These are phyloP conservation scores for Apis mellifera DNA, from an alignment of 1,140 invertebrate species.

Conservation along the genomic window DNA sequence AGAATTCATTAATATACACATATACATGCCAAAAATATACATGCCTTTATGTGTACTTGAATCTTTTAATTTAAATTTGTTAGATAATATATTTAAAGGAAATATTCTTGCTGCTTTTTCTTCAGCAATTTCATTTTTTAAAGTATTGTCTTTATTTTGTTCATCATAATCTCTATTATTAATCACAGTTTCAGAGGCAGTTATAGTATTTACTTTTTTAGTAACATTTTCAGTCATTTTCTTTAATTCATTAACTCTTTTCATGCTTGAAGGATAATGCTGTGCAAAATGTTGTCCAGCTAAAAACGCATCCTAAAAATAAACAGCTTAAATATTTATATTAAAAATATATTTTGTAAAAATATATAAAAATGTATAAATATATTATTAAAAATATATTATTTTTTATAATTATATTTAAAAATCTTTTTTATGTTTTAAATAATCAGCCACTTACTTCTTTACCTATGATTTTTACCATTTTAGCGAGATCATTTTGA, in stretches of 20 bases:
- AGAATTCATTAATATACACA: neutral
- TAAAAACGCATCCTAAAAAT: conserved; percentile 85
- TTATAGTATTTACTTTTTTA: conserved; percentile 35
- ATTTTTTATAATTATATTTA: neutral
- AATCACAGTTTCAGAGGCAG: conserved; percentile 12
- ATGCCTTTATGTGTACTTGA: conserved; percentile 69
- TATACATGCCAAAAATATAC: conserved; percentile 46
- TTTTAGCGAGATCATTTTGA: conserved; percentile 91
- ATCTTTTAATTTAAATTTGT: conserved; percentile 72
- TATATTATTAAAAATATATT: neutral
- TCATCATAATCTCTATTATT: conserved; percentile 33
- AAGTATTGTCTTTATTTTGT: conserved; percentile 35
- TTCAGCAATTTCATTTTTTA: conserved; percentile 62
- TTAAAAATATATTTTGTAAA: neutral
- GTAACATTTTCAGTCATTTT: conserved; percentile 62
- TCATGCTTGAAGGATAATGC: conserved; percentile 85
- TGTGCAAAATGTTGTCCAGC: conserved; percentile 92
- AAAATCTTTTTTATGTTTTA: neutral
- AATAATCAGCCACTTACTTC: conserved; percentile 71
- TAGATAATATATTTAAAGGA: conserved; percentile 75
- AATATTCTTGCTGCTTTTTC: conserved; percentile 77
- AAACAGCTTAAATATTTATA: conserved; percentile 14
- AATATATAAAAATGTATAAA: neutral
- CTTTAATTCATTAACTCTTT: conserved; percentile 70
- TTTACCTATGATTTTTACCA: conserved; percentile 86